Conservation (phyloP, 2,797 vertebrate species). For the Cygnus olor region DNA sequence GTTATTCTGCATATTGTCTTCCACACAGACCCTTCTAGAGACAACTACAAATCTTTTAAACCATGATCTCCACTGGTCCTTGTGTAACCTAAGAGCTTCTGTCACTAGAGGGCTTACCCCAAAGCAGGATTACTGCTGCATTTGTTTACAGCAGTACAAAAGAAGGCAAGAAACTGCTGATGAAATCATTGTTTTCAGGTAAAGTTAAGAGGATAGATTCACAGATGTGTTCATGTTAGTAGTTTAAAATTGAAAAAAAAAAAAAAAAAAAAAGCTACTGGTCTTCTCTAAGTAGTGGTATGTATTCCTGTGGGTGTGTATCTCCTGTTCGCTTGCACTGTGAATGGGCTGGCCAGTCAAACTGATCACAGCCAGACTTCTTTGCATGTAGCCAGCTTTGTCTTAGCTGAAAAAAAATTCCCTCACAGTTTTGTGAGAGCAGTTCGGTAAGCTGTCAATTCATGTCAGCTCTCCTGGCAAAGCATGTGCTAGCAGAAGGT, state of each 20-base stretch:
- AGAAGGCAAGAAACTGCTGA: conserved; percentile 88
- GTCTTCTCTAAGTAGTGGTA: neutral
- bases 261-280: neutral
- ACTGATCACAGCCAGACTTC: neutral
- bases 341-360: neutral
- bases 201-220: neutral
- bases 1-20: neutral
- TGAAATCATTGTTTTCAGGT: conserved; percentile 97
- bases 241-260: neutral
- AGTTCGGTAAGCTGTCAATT: neutral
- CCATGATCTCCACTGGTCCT: conserved; percentile 96
- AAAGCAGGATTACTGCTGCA: conserved; percentile 92
- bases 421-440: neutral
- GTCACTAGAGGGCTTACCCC: conserved; percentile 92
- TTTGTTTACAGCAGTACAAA: conserved; percentile 96
- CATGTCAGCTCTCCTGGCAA: neutral
- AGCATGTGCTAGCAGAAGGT: neutral
- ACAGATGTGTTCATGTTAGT: neutral
- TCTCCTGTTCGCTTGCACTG: neutral
- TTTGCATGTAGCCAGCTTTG: neutral
- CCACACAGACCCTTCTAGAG: conserved; percentile 90
- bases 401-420: neutral
- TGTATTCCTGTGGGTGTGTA: neutral
- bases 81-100: conserved; percentile 90
- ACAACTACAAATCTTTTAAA: conserved; percentile 94